Conservation (phyloP, 2,113 vertebrate genomes). For the Lasiurus borealis region DNA sequence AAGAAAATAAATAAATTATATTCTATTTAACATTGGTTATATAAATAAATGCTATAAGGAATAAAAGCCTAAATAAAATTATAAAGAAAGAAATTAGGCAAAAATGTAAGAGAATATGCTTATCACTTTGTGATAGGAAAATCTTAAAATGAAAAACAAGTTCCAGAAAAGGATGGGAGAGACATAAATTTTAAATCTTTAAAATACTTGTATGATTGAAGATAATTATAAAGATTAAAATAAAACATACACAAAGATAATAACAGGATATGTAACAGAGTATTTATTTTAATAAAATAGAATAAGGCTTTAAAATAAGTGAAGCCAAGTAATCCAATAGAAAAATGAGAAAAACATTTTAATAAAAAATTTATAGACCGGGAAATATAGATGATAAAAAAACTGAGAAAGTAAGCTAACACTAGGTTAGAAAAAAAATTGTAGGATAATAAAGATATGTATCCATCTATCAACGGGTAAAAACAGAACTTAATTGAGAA, state of each 20-base stretch:
- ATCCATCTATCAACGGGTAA: not conserved
- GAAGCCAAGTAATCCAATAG: not conserved
- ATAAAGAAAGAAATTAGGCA: not conserved
- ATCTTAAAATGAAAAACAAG: not conserved
- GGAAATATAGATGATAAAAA: constrained; percentile 3
- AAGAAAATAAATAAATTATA: not conserved
- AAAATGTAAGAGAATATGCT: not conserved
- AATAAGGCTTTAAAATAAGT: constrained; percentile 32
- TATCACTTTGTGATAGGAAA: constrained; percentile 1
- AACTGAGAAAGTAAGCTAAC: not conserved
- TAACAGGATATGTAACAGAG: not conserved
- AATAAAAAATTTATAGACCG: not conserved
- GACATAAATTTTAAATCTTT: not conserved
- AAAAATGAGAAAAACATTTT: constrained; percentile 1
- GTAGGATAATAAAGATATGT: not conserved
- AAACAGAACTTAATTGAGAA: constrained; percentile 12
- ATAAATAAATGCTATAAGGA: not conserved
- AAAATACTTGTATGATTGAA: not conserved
- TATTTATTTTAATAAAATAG: not conserved
- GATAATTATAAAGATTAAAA: not conserved
- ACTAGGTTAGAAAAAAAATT: not conserved
- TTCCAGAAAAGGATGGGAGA: not conserved
- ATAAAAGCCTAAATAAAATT: not conserved
- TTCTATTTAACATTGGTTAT: not conserved
- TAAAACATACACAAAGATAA: not conserved